Evolutionary conservation across 2,888 invertebrate species (phyloP).

Genomic region (Hypolimnas misippus): DNA sequence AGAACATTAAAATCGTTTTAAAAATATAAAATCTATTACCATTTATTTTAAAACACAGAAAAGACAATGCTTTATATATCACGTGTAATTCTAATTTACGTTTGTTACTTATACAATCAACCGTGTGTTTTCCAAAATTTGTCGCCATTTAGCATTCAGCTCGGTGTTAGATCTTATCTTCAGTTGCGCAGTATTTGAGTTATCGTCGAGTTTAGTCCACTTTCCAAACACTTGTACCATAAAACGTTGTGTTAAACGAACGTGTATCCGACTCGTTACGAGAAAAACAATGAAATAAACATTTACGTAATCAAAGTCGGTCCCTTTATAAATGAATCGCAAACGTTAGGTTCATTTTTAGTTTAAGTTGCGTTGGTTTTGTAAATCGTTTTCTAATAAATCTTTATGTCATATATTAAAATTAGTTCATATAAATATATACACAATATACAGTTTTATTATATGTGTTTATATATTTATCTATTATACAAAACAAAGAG

Average conservation of each 20-base stretch:
- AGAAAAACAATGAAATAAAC: constrained; percentile 4
- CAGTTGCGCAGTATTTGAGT: constrained; percentile 36
- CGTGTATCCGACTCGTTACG: constrained; percentile 19
- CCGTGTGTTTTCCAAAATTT: constrained; percentile 18
- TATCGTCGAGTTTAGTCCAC: constrained; percentile 29
- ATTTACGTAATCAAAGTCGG: background rate
- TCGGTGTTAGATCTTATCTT: constrained; percentile 37
- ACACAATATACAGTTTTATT: no score
- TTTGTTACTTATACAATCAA: constrained; percentile 2
- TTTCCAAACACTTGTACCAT: constrained; percentile 35
- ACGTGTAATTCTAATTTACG: background rate
- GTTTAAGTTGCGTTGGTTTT: no score
- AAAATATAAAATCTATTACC: background rate
- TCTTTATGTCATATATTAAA: no score
- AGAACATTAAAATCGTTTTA: background rate
- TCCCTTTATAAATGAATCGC: background rate
- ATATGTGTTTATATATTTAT: no score
- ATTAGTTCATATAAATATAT: no score
- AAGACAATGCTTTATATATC: no score
- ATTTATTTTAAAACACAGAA: background rate
- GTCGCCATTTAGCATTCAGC: constrained; percentile 35
- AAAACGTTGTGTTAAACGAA: constrained; percentile 31
- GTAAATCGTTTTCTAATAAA: no score
- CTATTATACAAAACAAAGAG: no score
- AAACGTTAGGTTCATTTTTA: background rate